These are phyloP conservation scores for Stratiomys singularior DNA, from an alignment of 2,888 invertebrate species.

Conservation along the genomic window DNA sequence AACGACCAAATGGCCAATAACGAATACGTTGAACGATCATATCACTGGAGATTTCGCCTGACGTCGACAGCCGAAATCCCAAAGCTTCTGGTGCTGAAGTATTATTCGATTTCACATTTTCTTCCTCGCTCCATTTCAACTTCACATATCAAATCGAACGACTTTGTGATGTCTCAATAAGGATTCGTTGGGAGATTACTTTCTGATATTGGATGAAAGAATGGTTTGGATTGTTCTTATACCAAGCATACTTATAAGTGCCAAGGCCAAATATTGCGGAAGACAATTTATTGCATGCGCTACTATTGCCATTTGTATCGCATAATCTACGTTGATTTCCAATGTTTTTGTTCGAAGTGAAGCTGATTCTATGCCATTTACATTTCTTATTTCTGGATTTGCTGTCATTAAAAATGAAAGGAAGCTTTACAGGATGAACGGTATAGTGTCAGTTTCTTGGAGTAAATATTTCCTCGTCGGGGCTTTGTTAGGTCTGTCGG, in stretches of 20 bases:
- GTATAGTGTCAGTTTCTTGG: too few species aligned
- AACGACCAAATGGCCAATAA: constrained; percentile 22
- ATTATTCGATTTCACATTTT: constrained; percentile 20
- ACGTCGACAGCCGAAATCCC: not conserved
- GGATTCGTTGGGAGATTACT: constrained; percentile 8
- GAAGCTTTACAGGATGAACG: too few species aligned
- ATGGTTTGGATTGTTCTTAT: not conserved
- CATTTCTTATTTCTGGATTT: too few species aligned
- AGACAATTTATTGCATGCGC: not conserved
- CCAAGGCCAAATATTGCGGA: not conserved
- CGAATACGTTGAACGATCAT: not conserved
- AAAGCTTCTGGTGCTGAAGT: not conserved
- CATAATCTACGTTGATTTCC: not conserved
- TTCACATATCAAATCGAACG: constrained; percentile 16
- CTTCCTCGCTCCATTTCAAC: constrained; percentile 5
- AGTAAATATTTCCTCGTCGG: too few species aligned
- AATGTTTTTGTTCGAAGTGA: too few species aligned
- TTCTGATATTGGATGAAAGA: not conserved
- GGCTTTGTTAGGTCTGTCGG: too few species aligned
- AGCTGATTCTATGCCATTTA: too few species aligned
- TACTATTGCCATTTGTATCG: not conserved
- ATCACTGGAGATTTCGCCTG: not conserved
- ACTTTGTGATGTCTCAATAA: constrained; percentile 30
- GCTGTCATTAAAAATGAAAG: too few species aligned
- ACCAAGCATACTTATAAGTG: not conserved